Evolutionary conservation across 2,888 invertebrate genomes (phyloP).

Genomic region (Drosophila kambysellisi): DNA sequence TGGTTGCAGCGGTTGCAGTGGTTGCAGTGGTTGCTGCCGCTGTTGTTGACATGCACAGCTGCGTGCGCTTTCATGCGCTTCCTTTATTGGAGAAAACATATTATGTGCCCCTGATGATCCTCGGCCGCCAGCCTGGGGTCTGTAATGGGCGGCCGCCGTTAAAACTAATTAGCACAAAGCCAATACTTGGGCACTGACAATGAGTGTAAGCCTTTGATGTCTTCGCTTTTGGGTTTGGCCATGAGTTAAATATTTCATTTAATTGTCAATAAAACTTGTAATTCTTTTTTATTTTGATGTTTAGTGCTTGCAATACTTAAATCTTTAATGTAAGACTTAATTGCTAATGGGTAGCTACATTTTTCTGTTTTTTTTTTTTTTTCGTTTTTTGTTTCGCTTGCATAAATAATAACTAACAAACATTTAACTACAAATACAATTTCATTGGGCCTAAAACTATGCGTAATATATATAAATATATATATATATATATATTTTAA

Average conservation of each 20-base stretch:
- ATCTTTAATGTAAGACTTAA: constrained; percentile 65
- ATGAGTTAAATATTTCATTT: constrained; percentile 40
- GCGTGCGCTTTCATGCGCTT: constrained; percentile 80
- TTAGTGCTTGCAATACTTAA: constrained; percentile 78
- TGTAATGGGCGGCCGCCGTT: constrained; percentile 43
- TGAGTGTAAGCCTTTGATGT: constrained; percentile 23
- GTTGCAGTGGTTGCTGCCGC: constrained; percentile 33
- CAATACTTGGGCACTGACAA: constrained; percentile 32
- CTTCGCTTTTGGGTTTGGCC: constrained; percentile 18
- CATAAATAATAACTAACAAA: constrained; percentile 82
- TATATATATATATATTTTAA: constrained; percentile 14
- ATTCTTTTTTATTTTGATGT: constrained; percentile 62
- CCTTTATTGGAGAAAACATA: constrained; percentile 80
- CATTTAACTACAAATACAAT: constrained; percentile 70
- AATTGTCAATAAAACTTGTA: constrained; percentile 78
- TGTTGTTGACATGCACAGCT: constrained; percentile 81
- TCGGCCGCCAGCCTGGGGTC: constrained; percentile 13
- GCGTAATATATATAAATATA: constrained; percentile 14
- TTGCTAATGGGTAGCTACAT: constrained; percentile 35
- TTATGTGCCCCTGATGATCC: constrained; percentile 70
- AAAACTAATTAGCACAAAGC: constrained; percentile 77
- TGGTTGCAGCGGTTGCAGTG: background rate
- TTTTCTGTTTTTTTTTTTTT: constrained; percentile 7
- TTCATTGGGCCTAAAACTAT: constrained; percentile 48
- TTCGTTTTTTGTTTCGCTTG: constrained; percentile 43